Conservation (phyloP, 2,888 invertebrate species). For the Limnephilus rhombicus region DNA sequence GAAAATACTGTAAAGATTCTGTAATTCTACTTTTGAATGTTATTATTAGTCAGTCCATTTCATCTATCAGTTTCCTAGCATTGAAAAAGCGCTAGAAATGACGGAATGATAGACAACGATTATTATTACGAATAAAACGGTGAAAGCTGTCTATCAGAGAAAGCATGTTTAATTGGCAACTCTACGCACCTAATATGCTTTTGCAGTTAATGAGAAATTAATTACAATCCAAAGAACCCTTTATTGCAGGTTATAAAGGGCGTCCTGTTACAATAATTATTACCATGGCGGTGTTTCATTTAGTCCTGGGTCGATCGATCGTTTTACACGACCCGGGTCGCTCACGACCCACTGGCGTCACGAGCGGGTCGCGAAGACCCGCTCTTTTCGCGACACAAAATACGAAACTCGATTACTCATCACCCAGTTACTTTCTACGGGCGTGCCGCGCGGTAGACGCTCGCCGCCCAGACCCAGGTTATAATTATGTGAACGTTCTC, state of each 20-base stretch:
- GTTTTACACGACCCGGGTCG: no score
- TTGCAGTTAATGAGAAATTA: not conserved
- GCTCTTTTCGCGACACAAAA: no score
- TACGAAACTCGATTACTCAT: no score
- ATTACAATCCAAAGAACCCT: not conserved
- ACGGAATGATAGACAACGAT: not conserved
- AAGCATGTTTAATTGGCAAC: not conserved
- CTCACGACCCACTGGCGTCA: no score
- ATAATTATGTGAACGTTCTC: no score
- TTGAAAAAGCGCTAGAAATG: not conserved
- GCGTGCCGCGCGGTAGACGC: no score
- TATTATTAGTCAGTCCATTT: not conserved
- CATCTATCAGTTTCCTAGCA: not conserved
- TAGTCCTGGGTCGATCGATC: no score
- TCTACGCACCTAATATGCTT: not conserved
- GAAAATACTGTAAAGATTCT: no score
- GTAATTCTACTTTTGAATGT: not conserved
- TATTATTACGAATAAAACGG: not conserved
- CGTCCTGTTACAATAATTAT: not conserved
- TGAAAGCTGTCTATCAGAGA: not conserved
- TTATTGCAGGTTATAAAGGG: not conserved
- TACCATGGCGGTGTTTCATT: not conserved
- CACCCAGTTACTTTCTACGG: no score
- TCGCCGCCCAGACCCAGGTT: no score
- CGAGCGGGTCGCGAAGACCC: no score